A percentile compares a stretch with the other conserved stretches of the same genome.
Conservation (phyloP, 1,140 invertebrate genomes). For the Drosophila takahashii region DNA sequence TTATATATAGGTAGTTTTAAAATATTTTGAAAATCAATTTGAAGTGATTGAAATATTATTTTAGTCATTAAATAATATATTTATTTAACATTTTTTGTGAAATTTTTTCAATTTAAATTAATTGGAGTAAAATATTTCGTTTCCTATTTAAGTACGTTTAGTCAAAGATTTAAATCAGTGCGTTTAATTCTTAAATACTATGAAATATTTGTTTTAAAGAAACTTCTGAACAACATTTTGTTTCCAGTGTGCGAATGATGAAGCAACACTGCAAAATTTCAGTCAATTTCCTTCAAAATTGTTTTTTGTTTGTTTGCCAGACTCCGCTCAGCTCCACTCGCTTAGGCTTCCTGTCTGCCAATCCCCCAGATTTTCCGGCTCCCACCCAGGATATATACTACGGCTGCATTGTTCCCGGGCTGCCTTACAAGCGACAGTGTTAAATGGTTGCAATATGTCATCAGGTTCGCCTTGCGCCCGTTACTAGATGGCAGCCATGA, state of each 20-base stretch:
- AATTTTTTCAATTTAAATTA: no score
- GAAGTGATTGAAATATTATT: no score
- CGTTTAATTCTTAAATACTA: no score
- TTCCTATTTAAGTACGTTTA: no score
- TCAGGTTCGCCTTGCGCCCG: conserved; percentile 66
- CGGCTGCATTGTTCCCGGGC: conserved; percentile 66
- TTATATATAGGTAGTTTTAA: no score
- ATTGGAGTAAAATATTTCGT: no score
- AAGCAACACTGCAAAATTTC: conserved; percentile 83
- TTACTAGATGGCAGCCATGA: conserved; percentile 75
- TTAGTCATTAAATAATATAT: no score
- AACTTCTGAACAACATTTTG: background rate
- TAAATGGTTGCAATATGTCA: conserved; percentile 84
- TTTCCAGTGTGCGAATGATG: conserved; percentile 54
- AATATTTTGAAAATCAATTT: no score
- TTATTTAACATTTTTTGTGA: no score
- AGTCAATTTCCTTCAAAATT: conserved; percentile 82
- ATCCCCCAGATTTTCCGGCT: conserved; percentile 1
- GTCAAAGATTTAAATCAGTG: no score
- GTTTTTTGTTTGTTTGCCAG: conserved; percentile 81
- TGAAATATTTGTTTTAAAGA: no score
- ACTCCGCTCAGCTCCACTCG: conserved; percentile 46
- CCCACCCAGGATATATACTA: conserved; percentile 26
- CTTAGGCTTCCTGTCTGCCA: conserved; percentile 66
- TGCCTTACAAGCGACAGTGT: conserved; percentile 80